Evolutionary conservation across 1,140 invertebrate species (phyloP), one percentile per base, ranked within the genome.

Genomic region (Lordiphosa mommai): DNA sequence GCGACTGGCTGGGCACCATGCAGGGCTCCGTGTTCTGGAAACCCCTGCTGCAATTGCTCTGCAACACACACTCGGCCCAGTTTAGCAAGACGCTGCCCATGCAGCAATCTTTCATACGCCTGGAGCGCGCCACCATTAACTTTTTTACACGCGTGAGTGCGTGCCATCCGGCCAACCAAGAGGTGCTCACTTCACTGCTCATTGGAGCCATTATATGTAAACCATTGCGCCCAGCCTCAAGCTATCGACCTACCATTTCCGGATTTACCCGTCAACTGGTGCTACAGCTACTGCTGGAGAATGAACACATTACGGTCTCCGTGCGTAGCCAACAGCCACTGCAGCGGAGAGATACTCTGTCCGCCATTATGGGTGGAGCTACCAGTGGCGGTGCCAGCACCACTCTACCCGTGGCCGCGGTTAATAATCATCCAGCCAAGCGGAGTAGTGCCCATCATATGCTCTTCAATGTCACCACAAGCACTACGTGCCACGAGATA

Each of bases 241-340:
- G 61, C 9, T 77, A 63, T 20, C 61, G 76, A 0, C 76, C 76
- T 9, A 88, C 85, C 4, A 94, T 97, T 63, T 95, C 95, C 8
- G 96, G 96, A 7, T 97, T 98, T 87, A 95, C 95, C 7, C 92
- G 96, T 13, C 92, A 96, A 52, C 89, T 98, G 17, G 93, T 98
- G 46, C 89, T 97, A 5, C 95, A 97, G 85, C 90, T 97, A 16
- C 90, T 97, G 10, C 89, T 98, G 33, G 95, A 97, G 74, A 95
- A 94, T 84, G 96, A 97, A 88, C 95, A 95, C 67, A 92, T 95
- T 32, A 90, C 93, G 6, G 93, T 96, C 2, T 92, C 93, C 36
- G 91, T 95, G 16, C 92, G 92, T 10, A 93, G 91, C 6, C 90
- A 91, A 52, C 71, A 88, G 46, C 76, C 88, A 3, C 34, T 89